Conservation (phyloP, 1,140 invertebrate genomes). For the Ceratoteleas bidentatus region DNA sequence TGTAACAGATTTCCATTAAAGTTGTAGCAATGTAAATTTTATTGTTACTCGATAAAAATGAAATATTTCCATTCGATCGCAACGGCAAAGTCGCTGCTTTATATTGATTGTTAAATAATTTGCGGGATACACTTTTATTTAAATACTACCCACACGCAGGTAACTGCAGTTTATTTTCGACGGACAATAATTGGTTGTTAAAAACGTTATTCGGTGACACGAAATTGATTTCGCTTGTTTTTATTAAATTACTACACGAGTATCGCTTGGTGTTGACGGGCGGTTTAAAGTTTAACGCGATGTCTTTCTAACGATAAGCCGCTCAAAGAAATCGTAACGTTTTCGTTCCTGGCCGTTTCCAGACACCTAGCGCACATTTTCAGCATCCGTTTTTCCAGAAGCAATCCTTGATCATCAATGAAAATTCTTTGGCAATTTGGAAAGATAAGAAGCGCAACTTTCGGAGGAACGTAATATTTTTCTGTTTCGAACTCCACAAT, state of each 20-base stretch:
- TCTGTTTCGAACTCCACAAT: no score
- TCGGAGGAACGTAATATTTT: no score
- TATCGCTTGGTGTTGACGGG: no score
- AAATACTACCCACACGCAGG: no score
- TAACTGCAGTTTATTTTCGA: no score
- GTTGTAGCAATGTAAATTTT: constrained; percentile 1
- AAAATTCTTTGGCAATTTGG: not conserved
- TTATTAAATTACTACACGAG: no score
- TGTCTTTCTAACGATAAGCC: no score
- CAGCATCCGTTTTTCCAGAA: not conserved
- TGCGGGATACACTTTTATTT: not conserved
- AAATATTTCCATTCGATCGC: constrained; percentile 4
- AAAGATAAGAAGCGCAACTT: not conserved
- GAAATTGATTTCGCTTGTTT: no score
- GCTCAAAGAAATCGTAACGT: no score
- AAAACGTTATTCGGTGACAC: no score
- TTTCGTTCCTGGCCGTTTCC: not conserved
- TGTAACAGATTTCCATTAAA: constrained; percentile 23
- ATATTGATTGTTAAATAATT: not conserved
- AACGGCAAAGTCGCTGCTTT: not conserved
- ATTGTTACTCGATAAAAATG: constrained; percentile 12
- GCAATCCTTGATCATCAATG: not conserved
- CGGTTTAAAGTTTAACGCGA: no score
- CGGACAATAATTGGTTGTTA: no score
- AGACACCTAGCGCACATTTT: not conserved